Evolutionary conservation across 92 coral and sea anemone species (phyloP), one percentile per base, ranked within the genome.

Genomic region (Blastomussa wellsi): DNA sequence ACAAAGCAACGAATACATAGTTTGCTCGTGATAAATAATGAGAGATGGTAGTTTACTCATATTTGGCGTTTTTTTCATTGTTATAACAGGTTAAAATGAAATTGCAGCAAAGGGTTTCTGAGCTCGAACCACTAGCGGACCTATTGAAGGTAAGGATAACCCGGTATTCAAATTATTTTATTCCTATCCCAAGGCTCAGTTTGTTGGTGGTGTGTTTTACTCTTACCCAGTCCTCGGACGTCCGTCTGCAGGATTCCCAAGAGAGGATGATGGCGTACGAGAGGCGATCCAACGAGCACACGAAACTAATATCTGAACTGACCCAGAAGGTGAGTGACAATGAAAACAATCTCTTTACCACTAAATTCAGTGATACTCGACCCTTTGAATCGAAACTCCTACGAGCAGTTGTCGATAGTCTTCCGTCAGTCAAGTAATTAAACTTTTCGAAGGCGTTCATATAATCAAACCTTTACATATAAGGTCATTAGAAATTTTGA

Each of bases 61-160:
- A 44, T 51, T 14, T 51, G 14, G 35, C 9, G 15, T 38, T 57
- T 82, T 28, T 62, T 24, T 31, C 59, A 19, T 31, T 10, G 47
- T 37, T 60, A n/a, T 35, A 38, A 47, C 72, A 93, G 96, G 96
- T 88, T 72, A 90, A 95, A 84, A 85, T 95, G 44, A 91, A 92
- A 81, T 84, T 97, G 94, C 98, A 95, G 14, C 97, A 97, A 77
- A 89, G 99, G 73, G 79, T 97, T n/a, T 91, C 98, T 48, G 99
- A 97, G 79, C 92, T 97, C 7, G 98, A 97, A 79, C 99, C 98
- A 15, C 90, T 97, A 19, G 94, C 99, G 10, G 99, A 97, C 73
- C 85, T 97, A 33, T 90, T 97, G 11, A 96, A 96, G 97, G 99
- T 96, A 89, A n/a, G n/a, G n/a, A n/a, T n/a, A n/a, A n/a, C n/a